Percentiles rank a stretch among this genome's conserved stretches.
Evolutionary conservation across 2,888 invertebrate species (phyloP).

Genomic region (Netelia melanura): DNA sequence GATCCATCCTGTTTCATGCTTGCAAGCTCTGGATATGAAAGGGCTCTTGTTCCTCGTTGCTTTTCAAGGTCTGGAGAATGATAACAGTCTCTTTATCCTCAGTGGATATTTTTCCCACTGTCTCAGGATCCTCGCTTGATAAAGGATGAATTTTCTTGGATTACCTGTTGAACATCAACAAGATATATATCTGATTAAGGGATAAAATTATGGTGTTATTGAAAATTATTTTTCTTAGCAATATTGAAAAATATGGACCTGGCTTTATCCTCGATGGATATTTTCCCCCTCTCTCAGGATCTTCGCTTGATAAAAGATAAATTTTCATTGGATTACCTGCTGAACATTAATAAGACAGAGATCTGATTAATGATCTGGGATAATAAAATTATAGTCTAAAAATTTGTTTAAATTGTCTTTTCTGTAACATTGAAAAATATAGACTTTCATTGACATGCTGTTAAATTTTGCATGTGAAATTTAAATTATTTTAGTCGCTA

Average conservation of each 20-base stretch:
- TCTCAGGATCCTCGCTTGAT: background rate
- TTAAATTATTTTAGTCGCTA: background rate
- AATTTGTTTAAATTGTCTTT: no score
- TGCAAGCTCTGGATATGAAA: slow-evolving; percentile 36
- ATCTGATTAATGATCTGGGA: no score
- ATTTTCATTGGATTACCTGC: background rate
- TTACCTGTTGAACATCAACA: background rate
- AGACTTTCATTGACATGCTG: background rate
- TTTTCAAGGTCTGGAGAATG: background rate
- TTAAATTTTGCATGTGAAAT: background rate
- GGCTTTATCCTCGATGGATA: slow-evolving; percentile 47
- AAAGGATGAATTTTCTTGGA: background rate
- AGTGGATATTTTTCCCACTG: slow-evolving; percentile 18
- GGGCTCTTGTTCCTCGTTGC: background rate
- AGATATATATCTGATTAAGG: background rate
- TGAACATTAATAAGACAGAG: background rate
- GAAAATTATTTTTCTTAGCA: no score
- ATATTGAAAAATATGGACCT: background rate
- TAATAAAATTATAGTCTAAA: no score
- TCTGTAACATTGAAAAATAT: no score
- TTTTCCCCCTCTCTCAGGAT: no score
- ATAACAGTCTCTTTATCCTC: slow-evolving; percentile 16
- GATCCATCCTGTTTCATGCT: slow-evolving; percentile 14
- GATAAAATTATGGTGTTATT: no score
- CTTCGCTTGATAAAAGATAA: background rate